Conservation (phyloP, 2,888 invertebrate genomes). For the Hirtodrosophila alboralis region DNA sequence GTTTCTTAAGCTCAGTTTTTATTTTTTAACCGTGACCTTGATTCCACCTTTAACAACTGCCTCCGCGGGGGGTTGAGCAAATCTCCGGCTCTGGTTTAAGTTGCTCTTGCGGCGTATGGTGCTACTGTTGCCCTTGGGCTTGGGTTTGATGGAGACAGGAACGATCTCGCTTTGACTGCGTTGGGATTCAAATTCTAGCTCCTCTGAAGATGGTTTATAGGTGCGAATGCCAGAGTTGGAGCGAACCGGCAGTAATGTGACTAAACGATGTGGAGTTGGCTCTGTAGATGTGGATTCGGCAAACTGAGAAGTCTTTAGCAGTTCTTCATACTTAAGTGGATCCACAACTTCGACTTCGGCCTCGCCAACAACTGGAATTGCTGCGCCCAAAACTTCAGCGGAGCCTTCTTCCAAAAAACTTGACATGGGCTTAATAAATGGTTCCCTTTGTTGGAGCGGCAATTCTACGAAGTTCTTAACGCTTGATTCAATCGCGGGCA, state of each 20-base stretch:
- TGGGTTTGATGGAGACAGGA: conserved; percentile 58
- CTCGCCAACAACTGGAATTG: conserved; percentile 82
- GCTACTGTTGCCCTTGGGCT: conserved; percentile 57
- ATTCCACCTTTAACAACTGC: conserved; percentile 82
- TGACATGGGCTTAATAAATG: conserved; percentile 79
- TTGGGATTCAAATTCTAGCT: conserved; percentile 37
- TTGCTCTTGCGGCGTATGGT: conserved; percentile 61
- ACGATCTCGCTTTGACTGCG: conserved; percentile 46
- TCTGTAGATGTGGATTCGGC: conserved; percentile 75
- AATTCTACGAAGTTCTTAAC: conserved; percentile 57
- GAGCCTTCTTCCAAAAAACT: conserved; percentile 75
- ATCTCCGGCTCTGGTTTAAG: conserved; percentile 74
- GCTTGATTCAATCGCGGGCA: conserved; percentile 32
- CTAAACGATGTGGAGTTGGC: conserved; percentile 84
- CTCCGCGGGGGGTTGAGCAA: conserved; percentile 80
- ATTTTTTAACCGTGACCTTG: conserved; percentile 77
- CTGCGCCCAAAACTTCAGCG: conserved; percentile 78
- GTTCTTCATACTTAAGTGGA: conserved; percentile 84
- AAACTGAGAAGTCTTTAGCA: conserved; percentile 81
- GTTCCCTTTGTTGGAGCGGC: conserved; percentile 61
- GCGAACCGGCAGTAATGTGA: conserved; percentile 90
- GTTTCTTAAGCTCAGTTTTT: conserved; percentile 53
- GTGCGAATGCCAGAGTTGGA: conserved; percentile 92
- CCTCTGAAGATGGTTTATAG: conserved; percentile 85
- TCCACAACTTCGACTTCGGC: conserved; percentile 84